A percentile compares a stretch with the other conserved stretches of the same genome.
Conservation (phyloP, 2,888 invertebrate genomes). For the Sphecodes monilicornis region DNA sequence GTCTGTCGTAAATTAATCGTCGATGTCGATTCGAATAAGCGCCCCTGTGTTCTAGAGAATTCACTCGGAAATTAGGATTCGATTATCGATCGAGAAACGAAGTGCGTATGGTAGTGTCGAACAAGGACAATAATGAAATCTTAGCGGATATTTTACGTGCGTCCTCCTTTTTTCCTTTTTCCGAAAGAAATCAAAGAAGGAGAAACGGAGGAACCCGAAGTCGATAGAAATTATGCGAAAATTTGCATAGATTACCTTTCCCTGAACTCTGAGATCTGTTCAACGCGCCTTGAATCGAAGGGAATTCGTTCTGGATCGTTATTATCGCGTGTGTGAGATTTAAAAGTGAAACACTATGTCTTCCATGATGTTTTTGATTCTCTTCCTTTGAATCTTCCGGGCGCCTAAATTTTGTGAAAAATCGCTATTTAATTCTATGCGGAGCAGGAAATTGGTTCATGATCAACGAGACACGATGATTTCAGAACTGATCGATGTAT, state of each 20-base stretch:
- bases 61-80: neutral
- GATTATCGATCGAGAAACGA: constrained; percentile 1
- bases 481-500: neutral
- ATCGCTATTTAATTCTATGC: neutral
- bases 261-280: neutral
- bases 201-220: neutral
- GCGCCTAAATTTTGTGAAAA: neutral
- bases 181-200: neutral
- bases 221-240: neutral
- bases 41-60: neutral
- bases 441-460: neutral
- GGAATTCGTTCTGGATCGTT: neutral
- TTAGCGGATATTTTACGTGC: neutral
- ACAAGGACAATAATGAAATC: constrained; percentile 43
- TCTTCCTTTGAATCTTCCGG: neutral
- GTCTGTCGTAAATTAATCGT: constrained; percentile 42
- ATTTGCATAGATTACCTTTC: neutral
- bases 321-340: neutral
- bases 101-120: constrained; percentile 16
- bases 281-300: neutral
- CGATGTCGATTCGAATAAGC: constrained; percentile 36
- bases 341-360: neutral
- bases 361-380: constrained; percentile 1
- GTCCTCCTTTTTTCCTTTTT: constrained; percentile 14
- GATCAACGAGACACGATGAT: neutral